A percentile compares a stretch with the other conserved stretches of the same genome.
Evolutionary conservation across 2,113 vertebrate genomes (phyloP).

Genomic region (Trematocara marginatum): DNA sequence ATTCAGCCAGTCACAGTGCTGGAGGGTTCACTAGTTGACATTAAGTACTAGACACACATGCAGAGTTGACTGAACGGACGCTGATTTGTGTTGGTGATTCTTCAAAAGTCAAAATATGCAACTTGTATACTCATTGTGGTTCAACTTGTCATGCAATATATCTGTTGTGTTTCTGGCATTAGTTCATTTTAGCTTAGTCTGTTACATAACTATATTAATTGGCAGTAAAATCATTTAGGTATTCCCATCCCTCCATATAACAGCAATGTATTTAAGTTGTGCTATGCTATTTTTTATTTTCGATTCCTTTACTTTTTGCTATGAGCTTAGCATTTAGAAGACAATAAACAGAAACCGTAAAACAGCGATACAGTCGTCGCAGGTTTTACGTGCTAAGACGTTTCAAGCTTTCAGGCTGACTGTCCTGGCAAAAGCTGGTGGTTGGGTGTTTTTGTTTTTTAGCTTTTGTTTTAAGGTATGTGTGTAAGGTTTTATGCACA

Average conservation of each 20-base stretch:
- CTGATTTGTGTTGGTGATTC: neutral
- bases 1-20: neutral
- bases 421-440: neutral
- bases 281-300: neutral
- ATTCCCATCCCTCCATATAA: constrained; percentile 21
- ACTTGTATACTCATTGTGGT: constrained; percentile 4
- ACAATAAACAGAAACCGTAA: neutral
- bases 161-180: neutral
- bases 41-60: neutral
- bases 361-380: neutral
- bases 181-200: neutral
- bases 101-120: constrained; percentile 16
- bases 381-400: neutral
- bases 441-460: neutral
- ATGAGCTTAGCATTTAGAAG: neutral
- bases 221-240: neutral
- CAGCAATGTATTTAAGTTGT: neutral
- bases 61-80: neutral
- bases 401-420: neutral
- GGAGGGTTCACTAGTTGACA: neutral
- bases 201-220: constrained; percentile 7
- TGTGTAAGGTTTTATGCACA: constrained; percentile 7
- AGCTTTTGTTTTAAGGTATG: neutral
- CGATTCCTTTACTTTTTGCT: neutral
- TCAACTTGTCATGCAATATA: neutral